phyloP scores from a whole-genome alignment of 2,113 vertebrate species.

The Labeo catla region DNA sequence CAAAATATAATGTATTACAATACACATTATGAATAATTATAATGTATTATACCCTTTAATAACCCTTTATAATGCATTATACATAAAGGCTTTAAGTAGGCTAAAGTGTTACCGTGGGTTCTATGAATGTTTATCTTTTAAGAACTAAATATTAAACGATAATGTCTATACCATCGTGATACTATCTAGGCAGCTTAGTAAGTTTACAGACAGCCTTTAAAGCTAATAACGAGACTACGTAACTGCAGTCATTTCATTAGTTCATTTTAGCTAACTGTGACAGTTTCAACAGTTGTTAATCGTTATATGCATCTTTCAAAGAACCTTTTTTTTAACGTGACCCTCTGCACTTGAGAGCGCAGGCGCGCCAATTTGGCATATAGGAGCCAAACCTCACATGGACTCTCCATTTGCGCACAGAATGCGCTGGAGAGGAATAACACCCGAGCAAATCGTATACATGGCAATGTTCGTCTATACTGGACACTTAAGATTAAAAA shows the following conservation, averaged over 20 bases:
- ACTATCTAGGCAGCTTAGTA: neutral
- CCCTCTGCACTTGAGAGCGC: slow-evolving; percentile 38
- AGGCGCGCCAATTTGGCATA: slow-evolving; percentile 35
- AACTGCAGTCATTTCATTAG: neutral
- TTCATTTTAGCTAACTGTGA: neutral
- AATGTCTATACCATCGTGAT: neutral
- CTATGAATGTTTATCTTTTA: neutral
- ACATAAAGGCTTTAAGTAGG: too few species aligned
- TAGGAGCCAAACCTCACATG: slow-evolving; percentile 13
- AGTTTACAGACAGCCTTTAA: neutral
- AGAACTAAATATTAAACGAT: neutral
- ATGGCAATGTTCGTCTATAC: neutral
- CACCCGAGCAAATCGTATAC: neutral
- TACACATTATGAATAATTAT: too few species aligned
- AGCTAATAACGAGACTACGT: neutral
- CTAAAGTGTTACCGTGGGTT: too few species aligned
- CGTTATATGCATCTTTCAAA: neutral
- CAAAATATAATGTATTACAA: too few species aligned
- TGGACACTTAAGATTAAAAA: neutral
- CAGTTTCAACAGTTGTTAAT: neutral
- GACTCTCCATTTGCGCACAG: slow-evolving; percentile 23
- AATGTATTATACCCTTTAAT: too few species aligned
- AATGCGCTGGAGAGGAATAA: neutral
- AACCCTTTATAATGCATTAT: too few species aligned
- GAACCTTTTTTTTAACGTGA: neutral